phyloP scores from a whole-genome alignment of 2,113 vertebrate genomes.

The Istiophorus platypterus region DNA sequence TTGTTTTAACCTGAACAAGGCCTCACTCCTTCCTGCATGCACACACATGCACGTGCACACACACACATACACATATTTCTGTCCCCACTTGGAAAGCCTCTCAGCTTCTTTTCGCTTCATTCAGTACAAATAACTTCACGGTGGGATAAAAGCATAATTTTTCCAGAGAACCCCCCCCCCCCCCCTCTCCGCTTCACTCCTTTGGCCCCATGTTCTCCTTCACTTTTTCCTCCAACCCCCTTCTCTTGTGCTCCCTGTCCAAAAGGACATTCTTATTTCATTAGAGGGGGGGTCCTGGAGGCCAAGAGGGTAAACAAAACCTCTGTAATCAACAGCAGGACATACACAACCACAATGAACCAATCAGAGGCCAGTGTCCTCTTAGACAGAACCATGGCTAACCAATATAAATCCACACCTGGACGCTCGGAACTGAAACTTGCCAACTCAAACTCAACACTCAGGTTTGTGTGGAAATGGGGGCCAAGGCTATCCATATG shows the following conservation, averaged over 20 bases:
- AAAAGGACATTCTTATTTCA: constrained; percentile 79
- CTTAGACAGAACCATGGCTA: constrained; percentile 49
- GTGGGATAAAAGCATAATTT: constrained; percentile 79
- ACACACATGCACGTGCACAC: constrained; percentile 36
- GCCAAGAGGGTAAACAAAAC: constrained; percentile 82
- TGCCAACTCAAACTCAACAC: constrained; percentile 72
- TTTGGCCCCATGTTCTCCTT: constrained; percentile 68
- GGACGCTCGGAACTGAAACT: constrained; percentile 59
- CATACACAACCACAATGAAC: constrained; percentile 68
- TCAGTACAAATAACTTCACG: constrained; percentile 82
- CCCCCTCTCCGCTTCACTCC: constrained; percentile 57
- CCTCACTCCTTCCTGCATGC: constrained; percentile 51
- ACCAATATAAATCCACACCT: constrained; percentile 73
- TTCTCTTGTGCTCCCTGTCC: constrained; percentile 64
- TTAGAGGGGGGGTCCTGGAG: constrained; percentile 65
- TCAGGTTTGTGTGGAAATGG: constrained; percentile 57
- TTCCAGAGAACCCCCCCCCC: constrained; percentile 74
- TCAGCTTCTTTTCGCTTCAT: constrained; percentile 74
- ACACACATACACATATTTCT: constrained; percentile 67
- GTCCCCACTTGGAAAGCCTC: constrained; percentile 70
- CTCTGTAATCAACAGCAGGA: constrained; percentile 76
- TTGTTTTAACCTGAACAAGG: constrained; percentile 72
- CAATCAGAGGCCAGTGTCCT: constrained; percentile 66
- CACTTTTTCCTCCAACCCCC: constrained; percentile 66
- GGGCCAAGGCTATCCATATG: constrained; percentile 52